Evolutionary conservation across 92 coral and sea anemone species (phyloP).

Genomic region (Phenganax stokvisi): DNA sequence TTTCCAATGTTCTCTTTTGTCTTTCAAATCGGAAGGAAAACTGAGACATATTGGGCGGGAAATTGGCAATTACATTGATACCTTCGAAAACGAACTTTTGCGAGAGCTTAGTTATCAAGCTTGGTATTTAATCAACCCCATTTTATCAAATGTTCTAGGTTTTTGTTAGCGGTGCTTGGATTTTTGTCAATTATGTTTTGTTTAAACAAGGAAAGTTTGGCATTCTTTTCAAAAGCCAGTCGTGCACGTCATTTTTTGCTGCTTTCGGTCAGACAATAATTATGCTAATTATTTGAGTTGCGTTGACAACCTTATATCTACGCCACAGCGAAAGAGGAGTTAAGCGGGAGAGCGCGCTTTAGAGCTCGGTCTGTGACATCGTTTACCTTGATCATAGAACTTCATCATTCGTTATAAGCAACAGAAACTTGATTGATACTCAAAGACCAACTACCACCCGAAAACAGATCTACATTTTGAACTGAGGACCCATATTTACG

Average conservation of each 20-base stretch:
- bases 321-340: background rate
- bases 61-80: background rate
- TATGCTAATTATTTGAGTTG: constrained; percentile 32
- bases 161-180: too few species aligned
- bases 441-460: background rate
- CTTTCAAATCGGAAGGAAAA: background rate
- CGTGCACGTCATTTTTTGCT: background rate
- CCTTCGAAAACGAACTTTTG: too few species aligned
- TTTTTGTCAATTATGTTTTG: too few species aligned
- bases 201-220: too few species aligned
- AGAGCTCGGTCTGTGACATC: constrained; percentile 23
- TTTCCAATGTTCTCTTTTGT: background rate
- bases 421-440: background rate
- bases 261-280: constrained; percentile 20
- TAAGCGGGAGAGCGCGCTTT: background rate
- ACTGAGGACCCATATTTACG: background rate
- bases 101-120: too few species aligned
- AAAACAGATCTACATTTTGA: background rate
- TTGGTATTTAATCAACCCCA: too few species aligned
- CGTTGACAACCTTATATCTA: constrained; percentile 31
- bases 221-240: too few species aligned
- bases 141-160: too few species aligned
- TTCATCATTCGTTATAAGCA: background rate
- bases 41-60: background rate
- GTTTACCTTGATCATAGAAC: constrained; percentile 4